These are phyloP conservation scores for Epicauta chinensis DNA, from an alignment of 1,140 invertebrate genomes.

Conservation along the genomic window DNA sequence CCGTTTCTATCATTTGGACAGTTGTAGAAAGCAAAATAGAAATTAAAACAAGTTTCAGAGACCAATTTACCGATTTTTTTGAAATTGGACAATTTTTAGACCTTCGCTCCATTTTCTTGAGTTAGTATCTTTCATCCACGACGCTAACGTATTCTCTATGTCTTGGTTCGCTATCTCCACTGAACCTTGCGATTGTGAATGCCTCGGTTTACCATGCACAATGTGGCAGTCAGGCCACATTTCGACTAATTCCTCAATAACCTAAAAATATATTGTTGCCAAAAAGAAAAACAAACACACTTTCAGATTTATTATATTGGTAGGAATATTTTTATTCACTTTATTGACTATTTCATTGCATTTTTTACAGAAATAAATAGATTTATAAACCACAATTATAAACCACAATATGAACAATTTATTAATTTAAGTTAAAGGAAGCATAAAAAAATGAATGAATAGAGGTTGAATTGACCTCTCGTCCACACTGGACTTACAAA, in stretches of 20 bases:
- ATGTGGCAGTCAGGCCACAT: no score
- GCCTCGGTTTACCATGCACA: slow-evolving; percentile 26
- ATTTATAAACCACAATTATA: slow-evolving; percentile 26
- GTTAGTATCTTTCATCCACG: slow-evolving; percentile 2
- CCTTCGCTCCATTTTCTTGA: slow-evolving; percentile 1
- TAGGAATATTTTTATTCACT: background rate
- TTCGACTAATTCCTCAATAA: no score
- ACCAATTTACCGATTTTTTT: slow-evolving; percentile 1
- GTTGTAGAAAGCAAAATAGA: no score
- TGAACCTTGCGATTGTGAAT: slow-evolving; percentile 36
- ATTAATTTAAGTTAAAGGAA: no score
- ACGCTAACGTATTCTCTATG: slow-evolving; percentile 34
- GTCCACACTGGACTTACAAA: slow-evolving; percentile 31
- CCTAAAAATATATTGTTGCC: no score
- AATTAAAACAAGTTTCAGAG: no score
- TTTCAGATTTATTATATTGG: no score
- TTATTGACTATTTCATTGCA: background rate
- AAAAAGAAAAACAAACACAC: no score
- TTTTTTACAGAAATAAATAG: slow-evolving; percentile 6
- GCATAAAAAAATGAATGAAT: no score
- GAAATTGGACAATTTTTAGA: slow-evolving; percentile 1
- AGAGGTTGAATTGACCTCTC: no score
- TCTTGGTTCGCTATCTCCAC: slow-evolving; percentile 42
- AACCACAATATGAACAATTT: slow-evolving; percentile 28
- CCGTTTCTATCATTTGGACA: no score